Conservation (phyloP, 2,113 vertebrate species). For the Pycnonotus jocosus region DNA sequence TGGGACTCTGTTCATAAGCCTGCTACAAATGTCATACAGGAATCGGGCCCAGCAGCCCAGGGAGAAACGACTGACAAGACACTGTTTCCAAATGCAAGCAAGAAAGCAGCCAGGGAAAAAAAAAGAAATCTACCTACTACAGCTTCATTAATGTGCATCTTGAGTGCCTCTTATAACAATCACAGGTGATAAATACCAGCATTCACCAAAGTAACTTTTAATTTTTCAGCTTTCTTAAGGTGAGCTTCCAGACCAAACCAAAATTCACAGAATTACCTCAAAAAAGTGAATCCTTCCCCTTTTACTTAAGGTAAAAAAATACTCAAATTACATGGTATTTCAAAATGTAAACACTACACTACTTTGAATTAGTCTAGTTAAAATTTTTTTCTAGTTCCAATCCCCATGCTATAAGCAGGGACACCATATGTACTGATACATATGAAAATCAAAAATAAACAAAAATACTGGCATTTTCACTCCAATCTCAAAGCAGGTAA, state of each 20-base stretch:
- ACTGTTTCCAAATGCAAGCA: background rate
- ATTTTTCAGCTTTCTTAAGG: background rate
- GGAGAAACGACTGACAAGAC: background rate
- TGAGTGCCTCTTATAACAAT: background rate
- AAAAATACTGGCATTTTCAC: background rate
- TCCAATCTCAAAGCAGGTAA: background rate
- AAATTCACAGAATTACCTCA: background rate
- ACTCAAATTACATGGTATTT: background rate
- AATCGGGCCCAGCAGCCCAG: background rate
- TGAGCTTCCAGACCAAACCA: background rate
- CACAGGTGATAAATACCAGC: background rate
- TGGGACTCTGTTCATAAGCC: background rate
- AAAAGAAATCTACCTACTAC: background rate
- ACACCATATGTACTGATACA: background rate
- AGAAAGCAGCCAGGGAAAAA: background rate
- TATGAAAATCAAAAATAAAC: background rate
- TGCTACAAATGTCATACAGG: background rate
- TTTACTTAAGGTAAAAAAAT: background rate
- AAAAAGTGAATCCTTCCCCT: background rate
- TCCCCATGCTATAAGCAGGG: accelerated
- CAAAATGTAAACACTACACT: background rate
- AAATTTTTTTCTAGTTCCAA: background rate
- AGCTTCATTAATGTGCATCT: background rate
- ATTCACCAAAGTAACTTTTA: background rate
- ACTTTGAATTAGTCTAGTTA: background rate